Percentiles rank a stretch among this genome's conserved stretches.
Conservation (phyloP, 2,797 vertebrate genomes). For the Paramormyrops hopkinsi region DNA sequence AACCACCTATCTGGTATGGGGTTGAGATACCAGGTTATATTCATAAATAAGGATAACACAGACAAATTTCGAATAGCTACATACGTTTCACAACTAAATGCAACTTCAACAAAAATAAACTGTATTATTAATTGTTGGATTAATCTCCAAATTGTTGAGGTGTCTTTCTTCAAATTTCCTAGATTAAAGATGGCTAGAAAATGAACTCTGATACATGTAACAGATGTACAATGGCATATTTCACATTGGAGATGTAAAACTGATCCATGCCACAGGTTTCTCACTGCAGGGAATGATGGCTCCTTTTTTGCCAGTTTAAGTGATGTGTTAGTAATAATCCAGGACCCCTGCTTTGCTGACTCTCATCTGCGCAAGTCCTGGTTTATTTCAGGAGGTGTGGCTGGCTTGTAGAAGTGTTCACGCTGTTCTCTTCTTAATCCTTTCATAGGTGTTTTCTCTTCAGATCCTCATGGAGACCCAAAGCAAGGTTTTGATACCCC, state of each 20-base stretch:
- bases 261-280: background rate
- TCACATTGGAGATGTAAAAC: background rate
- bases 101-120: background rate
- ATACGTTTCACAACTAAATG: background rate
- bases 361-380: background rate
- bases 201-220: background rate
- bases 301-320: background rate
- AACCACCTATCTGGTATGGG: background rate
- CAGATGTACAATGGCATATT: background rate
- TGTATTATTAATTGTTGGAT: background rate
- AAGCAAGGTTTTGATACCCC: background rate
- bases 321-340: background rate
- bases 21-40: background rate
- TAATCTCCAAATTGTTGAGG: background rate
- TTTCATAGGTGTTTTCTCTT: background rate
- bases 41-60: background rate
- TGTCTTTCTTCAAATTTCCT: background rate
- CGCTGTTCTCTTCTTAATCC: background rate
- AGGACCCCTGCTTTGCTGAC: background rate
- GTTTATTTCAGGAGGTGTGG: background rate
- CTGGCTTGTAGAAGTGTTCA: background rate
- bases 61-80: background rate
- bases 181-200: background rate
- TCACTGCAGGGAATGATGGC: background rate
- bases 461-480: background rate